Evolutionary conservation across 2,888 invertebrate species (phyloP).

Genomic region (Liposcelis brunnea): DNA sequence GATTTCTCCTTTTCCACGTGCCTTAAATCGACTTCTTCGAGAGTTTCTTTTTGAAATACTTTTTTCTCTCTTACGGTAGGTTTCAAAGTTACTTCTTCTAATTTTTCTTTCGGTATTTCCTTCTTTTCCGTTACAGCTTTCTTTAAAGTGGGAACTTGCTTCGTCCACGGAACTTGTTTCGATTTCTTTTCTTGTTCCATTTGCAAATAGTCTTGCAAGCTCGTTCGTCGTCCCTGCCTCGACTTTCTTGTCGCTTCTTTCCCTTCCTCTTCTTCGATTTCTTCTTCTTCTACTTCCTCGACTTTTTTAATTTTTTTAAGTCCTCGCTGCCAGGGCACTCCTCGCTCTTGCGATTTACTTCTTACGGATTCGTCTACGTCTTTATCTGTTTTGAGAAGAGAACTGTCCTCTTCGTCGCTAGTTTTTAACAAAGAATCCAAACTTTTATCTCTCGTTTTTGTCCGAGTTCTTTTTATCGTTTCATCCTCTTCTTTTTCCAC

Average conservation of each 20-base stretch:
- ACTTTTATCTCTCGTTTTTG: conserved; percentile 11
- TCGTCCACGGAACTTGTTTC: conserved; percentile 11
- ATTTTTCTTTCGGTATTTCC: conserved; percentile 10
- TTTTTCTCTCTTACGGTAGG: conserved; percentile 14
- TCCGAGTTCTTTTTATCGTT: conserved; percentile 6
- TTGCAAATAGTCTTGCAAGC: not conserved
- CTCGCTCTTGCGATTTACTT: conserved; percentile 7
- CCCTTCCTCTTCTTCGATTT: conserved; percentile 7
- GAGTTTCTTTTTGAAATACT: conserved; percentile 16
- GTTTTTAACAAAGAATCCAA: conserved; percentile 4
- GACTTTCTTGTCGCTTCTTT: conserved; percentile 4
- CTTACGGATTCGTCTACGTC: conserved; percentile 12
- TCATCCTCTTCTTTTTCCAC: not conserved
- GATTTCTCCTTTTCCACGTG: conserved; percentile 31
- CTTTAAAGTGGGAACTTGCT: conserved; percentile 12
- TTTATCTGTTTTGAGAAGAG: conserved; percentile 4
- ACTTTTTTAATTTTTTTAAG: not conserved
- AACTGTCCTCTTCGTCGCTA: conserved; percentile 9
- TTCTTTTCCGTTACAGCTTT: conserved; percentile 15
- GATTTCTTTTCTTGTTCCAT: conserved; percentile 3
- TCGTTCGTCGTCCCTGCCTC: not conserved
- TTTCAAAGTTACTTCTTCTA: conserved; percentile 20
- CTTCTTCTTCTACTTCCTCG: conserved; percentile 10
- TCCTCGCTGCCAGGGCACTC: conserved; percentile 12
- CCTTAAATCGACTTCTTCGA: conserved; percentile 29